A percentile compares a stretch with the other conserved stretches of the same genome.
Conservation (phyloP, 2,113 vertebrate genomes). For the Proteles cristata region DNA sequence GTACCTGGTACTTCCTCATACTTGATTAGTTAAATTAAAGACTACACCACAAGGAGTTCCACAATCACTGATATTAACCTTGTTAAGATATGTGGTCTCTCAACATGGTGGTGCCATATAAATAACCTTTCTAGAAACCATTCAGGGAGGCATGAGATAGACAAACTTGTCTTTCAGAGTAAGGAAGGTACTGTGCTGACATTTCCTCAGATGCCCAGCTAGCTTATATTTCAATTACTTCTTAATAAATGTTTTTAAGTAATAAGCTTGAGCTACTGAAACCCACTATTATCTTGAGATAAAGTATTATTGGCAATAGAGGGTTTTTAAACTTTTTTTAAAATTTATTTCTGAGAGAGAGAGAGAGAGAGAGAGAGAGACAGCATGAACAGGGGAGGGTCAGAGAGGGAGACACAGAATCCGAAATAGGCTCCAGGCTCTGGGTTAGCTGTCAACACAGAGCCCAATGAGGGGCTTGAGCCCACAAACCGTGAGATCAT, state of each 20-base stretch:
- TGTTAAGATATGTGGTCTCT: background rate
- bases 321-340: too few species aligned
- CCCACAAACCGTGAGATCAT: too few species aligned
- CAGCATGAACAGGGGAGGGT: too few species aligned
- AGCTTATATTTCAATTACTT: conserved; percentile 7
- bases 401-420: too few species aligned
- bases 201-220: background rate
- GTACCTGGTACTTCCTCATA: background rate
- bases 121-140: background rate
- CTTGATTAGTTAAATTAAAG: conserved; percentile 12
- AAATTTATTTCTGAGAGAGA: too few species aligned
- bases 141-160: background rate
- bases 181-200: background rate
- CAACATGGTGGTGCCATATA: background rate
- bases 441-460: too few species aligned
- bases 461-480: too few species aligned
- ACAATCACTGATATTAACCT: background rate
- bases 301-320: background rate
- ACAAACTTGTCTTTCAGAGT: background rate
- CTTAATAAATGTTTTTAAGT: conserved; percentile 30
- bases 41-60: background rate
- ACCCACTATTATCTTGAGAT: background rate
- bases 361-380: too few species aligned
- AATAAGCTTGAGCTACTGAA: conserved; percentile 29
- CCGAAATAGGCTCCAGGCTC: too few species aligned